A percentile compares a stretch with the other conserved stretches of the same genome.
phyloP scores from a whole-genome alignment of 2,113 vertebrate species.

The Gavialis gangeticus region DNA sequence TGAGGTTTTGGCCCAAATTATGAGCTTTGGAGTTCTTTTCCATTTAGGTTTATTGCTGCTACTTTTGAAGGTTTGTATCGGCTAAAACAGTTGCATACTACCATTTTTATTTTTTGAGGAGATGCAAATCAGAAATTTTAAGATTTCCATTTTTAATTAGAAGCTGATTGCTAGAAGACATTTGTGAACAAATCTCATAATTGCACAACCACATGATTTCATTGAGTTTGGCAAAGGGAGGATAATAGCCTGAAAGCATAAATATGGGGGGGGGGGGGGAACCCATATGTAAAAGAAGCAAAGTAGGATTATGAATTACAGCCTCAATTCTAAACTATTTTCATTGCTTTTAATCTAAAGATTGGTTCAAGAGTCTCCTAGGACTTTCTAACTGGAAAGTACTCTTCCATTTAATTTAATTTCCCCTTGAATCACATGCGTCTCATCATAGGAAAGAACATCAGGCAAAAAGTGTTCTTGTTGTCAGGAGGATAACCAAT shows the following conservation, averaged over 20 bases:
- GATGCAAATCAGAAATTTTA: background rate
- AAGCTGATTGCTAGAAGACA: background rate
- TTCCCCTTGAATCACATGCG: background rate
- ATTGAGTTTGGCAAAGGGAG: background rate
- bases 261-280: background rate
- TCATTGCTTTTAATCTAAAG: background rate
- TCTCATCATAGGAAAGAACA: background rate
- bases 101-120: background rate
- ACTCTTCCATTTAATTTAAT: background rate
- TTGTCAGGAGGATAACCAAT: background rate
- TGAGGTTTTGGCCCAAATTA: background rate
- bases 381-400: background rate
- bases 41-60: background rate
- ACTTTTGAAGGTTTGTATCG: background rate
- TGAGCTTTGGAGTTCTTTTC: background rate
- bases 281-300: accelerated
- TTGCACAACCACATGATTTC: background rate
- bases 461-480: background rate
- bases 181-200: accelerated
- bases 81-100: background rate
- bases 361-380: background rate
- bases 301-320: accelerated
- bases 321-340: background rate
- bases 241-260: accelerated
- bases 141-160: background rate